Conservation (phyloP, 2,888 invertebrate species). For the Thera obeliscata region DNA sequence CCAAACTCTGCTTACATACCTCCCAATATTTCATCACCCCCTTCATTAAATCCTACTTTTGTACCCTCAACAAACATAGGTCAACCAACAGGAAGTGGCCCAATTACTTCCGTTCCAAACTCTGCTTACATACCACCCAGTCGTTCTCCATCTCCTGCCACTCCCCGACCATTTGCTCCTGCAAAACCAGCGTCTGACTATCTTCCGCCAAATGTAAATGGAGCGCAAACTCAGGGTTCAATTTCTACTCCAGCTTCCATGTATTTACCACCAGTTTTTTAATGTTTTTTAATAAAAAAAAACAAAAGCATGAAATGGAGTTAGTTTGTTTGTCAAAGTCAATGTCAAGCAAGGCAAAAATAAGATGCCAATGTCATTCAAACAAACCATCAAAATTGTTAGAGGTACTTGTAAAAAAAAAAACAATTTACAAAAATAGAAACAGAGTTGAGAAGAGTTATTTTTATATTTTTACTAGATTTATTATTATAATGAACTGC, state of each 20-base stretch:
- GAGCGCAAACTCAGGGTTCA: conserved; percentile 39
- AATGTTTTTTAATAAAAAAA: conserved; percentile 12
- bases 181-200: conserved; percentile 33
- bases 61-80: conserved; percentile 5
- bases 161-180: conserved; percentile 41
- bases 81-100: conserved; percentile 12
- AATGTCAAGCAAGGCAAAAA: not conserved
- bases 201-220: conserved; percentile 44
- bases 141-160: conserved; percentile 30
- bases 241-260: conserved; percentile 61
- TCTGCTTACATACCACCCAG: conserved; percentile 23
- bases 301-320: too few species aligned
- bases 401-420: conserved; percentile 27
- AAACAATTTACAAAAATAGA: conserved; percentile 71
- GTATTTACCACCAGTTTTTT: conserved; percentile 71
- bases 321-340: conserved; percentile 3
- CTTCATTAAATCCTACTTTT: not conserved
- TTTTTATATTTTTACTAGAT: conserved; percentile 68
- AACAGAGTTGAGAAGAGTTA: conserved; percentile 77
- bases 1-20: conserved; percentile 51
- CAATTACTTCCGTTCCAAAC: conserved; percentile 9
- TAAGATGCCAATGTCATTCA: conserved; percentile 24
- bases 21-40: conserved; percentile 30
- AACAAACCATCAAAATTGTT: conserved; percentile 45
- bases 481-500: conserved; percentile 53